phyloP scores from a whole-genome alignment of 2,113 vertebrate species.

The Scophthalmus maximus region DNA sequence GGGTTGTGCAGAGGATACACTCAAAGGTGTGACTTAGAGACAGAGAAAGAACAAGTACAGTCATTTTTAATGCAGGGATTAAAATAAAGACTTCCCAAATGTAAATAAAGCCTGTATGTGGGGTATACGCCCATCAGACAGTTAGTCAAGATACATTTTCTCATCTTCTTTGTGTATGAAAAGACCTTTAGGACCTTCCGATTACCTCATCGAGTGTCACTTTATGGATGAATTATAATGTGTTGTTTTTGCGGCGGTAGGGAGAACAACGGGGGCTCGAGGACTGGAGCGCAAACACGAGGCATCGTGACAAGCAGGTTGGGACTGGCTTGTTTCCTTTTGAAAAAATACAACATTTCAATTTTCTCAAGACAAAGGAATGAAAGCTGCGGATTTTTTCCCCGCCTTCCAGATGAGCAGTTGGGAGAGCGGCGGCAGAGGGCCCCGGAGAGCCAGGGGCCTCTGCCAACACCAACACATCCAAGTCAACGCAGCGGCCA shows the following conservation, averaged over 20 bases:
- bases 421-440: not conserved
- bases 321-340: not conserved
- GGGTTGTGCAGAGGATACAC: constrained; percentile 8
- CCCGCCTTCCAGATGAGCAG: constrained; percentile 20
- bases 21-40: not conserved
- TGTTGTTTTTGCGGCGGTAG: not conserved
- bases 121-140: not conserved
- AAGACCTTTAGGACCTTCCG: not conserved
- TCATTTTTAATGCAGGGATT: constrained; percentile 27
- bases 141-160: not conserved
- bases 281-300: constrained; percentile 15
- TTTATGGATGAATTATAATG: too few relatives aligned
- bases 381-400: constrained; percentile 23
- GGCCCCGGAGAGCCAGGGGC: constrained; percentile 8
- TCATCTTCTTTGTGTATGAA: not conserved
- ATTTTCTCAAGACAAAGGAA: constrained; percentile 13
- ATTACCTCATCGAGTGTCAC: too few relatives aligned
- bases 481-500: constrained; percentile 20
- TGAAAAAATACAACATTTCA: constrained; percentile 9
- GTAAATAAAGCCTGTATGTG: constrained; percentile 1
- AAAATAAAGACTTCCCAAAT: not conserved
- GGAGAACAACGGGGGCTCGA: constrained; percentile 27
- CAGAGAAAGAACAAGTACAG: not conserved
- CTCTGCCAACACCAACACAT: constrained; percentile 17
- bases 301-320: constrained; percentile 21